phyloP scores from a whole-genome alignment of 1,140 invertebrate species.

The Meteorus sp. region DNA sequence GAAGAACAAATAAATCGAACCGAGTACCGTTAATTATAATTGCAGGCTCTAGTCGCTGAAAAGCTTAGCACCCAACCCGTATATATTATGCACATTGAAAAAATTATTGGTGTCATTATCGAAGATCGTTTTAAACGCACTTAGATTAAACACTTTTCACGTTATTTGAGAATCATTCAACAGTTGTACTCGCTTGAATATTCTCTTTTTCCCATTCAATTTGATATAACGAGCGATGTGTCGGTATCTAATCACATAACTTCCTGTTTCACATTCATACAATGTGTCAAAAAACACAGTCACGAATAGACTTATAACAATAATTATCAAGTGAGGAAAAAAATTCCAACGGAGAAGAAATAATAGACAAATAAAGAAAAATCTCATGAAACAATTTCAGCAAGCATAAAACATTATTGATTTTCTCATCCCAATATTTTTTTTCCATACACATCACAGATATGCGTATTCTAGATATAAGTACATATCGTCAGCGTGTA shows the following conservation, averaged over 20 bases:
- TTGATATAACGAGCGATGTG: background rate
- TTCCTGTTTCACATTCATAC: no score
- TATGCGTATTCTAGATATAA: slow-evolving; percentile 43
- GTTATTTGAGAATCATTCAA: background rate
- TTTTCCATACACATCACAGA: slow-evolving; percentile 28
- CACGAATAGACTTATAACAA: no score
- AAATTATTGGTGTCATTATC: background rate
- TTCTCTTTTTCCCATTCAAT: background rate
- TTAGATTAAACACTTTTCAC: background rate
- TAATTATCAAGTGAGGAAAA: no score
- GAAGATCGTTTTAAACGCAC: slow-evolving; percentile 1
- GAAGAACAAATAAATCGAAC: slow-evolving; percentile 12
- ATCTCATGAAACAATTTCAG: no score
- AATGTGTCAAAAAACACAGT: no score
- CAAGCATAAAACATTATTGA: slow-evolving; percentile 15
- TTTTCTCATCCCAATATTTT: background rate
- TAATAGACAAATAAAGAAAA: background rate
- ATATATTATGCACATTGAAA: background rate
- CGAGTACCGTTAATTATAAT: slow-evolving; percentile 13
- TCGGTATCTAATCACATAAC: no score
- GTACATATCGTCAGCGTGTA: slow-evolving; percentile 48
- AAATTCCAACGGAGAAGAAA: background rate
- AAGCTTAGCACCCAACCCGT: slow-evolving; percentile 13
- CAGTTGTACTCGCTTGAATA: background rate
- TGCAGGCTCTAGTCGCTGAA: slow-evolving; percentile 25